Evolutionary conservation across 2,888 invertebrate genomes (phyloP).

Genomic region (Tromatobia lineatoria): DNA sequence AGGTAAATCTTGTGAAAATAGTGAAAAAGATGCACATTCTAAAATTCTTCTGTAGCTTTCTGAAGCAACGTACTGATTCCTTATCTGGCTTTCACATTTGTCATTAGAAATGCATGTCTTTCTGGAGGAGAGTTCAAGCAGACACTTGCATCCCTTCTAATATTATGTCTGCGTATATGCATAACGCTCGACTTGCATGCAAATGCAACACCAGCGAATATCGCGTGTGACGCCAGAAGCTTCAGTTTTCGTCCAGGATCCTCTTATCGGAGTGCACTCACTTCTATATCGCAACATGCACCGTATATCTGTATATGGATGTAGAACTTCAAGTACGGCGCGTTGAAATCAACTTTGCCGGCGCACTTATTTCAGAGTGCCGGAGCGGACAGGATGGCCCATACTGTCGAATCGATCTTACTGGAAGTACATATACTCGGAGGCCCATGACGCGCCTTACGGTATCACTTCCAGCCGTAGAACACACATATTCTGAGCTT

Average conservation of each 20-base stretch:
- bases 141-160: slow-evolving; percentile 21
- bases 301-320: slow-evolving; percentile 14
- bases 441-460: not conserved
- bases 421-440: slow-evolving; percentile 17
- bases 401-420: slow-evolving; percentile 49
- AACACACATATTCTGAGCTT: slow-evolving; percentile 16
- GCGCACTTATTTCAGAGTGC: slow-evolving; percentile 61
- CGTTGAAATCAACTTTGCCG: slow-evolving; percentile 57
- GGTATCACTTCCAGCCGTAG: slow-evolving; percentile 18
- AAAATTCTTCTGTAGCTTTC: not conserved
- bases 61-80: not conserved
- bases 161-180: slow-evolving; percentile 24
- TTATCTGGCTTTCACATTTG: not conserved
- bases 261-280: slow-evolving; percentile 44
- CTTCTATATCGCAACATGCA: not conserved
- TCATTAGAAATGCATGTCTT: not conserved
- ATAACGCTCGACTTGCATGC: slow-evolving; percentile 25
- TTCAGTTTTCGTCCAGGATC: slow-evolving; percentile 39
- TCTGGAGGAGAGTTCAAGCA: not conserved
- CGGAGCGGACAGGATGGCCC: slow-evolving; percentile 30
- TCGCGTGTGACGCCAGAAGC: slow-evolving; percentile 44
- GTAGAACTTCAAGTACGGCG: slow-evolving; percentile 4
- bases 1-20: no score
- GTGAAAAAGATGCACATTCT: no score
- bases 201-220: slow-evolving; percentile 40